phyloP scores from a whole-genome alignment of 2,113 vertebrate genomes.

The Passer domesticus region DNA sequence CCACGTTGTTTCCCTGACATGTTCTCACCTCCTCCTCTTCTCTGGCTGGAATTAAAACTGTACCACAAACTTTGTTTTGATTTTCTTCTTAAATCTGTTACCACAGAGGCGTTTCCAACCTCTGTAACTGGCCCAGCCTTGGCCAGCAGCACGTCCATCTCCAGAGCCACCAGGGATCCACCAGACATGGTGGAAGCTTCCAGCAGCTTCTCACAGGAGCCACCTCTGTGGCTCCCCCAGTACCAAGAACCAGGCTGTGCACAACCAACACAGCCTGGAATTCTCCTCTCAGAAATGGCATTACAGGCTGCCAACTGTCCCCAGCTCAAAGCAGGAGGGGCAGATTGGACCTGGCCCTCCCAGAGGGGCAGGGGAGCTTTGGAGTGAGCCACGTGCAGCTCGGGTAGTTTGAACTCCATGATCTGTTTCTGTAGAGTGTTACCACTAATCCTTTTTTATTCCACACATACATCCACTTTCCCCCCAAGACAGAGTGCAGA shows the following conservation, averaged over 20 bases:
- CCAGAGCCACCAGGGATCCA: neutral
- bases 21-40: neutral
- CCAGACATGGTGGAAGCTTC: neutral
- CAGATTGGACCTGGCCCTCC: fast-evolving
- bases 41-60: neutral
- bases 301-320: neutral
- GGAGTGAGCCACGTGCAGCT: neutral
- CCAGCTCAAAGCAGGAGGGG: neutral
- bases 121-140: fast-evolving
- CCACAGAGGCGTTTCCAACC: neutral
- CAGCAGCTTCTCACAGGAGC: neutral
- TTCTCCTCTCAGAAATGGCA: neutral
- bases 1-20: neutral
- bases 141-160: neutral
- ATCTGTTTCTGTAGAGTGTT: neutral
- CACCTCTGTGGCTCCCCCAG: neutral
- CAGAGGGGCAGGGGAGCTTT: neutral
- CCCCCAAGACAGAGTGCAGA: neutral
- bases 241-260: neutral
- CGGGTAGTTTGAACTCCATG: neutral
- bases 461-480: neutral
- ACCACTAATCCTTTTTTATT: neutral
- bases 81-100: neutral
- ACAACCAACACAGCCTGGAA: neutral
- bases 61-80: neutral